A percentile compares a stretch with the other conserved stretches of the same genome.
Conservation (phyloP, 2,888 invertebrate species). For the Matsumyia berberina region DNA sequence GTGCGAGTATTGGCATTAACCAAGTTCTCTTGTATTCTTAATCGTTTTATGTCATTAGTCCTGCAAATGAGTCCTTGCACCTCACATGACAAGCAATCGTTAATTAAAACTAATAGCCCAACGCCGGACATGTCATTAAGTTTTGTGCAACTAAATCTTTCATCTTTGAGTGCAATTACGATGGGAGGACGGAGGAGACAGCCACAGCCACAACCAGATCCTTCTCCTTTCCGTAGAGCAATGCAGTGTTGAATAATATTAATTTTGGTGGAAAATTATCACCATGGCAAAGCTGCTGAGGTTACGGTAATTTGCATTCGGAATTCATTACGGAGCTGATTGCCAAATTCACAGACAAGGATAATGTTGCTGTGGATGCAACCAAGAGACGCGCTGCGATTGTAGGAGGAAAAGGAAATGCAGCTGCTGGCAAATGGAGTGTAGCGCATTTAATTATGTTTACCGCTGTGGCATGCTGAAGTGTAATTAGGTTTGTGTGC, state of each 20-base stretch:
- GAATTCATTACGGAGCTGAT: conserved; percentile 50
- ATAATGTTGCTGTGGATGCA: conserved; percentile 12
- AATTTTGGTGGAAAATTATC: conserved; percentile 36
- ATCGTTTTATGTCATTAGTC: neutral
- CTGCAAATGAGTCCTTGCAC: conserved; percentile 18
- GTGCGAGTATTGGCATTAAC: too few relatives aligned
- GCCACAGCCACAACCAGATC: too few relatives aligned
- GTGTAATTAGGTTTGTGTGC: conserved; percentile 33
- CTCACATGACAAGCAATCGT: conserved; percentile 28
- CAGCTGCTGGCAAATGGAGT: conserved; percentile 40
- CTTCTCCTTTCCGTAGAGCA: neutral
- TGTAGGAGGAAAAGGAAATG: conserved; percentile 22
- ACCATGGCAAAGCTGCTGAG: conserved; percentile 42
- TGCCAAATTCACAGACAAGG: conserved; percentile 34
- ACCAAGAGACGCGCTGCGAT: neutral
- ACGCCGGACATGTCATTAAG: conserved; percentile 32
- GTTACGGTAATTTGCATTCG: conserved; percentile 56
- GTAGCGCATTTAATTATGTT: conserved; percentile 50
- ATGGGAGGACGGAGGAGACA: neutral
- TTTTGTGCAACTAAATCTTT: conserved; percentile 43
- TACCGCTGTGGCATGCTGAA: conserved; percentile 12
- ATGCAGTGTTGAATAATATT: conserved; percentile 45
- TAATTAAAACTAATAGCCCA: conserved; percentile 54
- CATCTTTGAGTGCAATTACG: neutral
- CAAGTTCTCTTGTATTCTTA: too few relatives aligned